Percentiles rank a stretch among this genome's conserved stretches.
Conservation (phyloP, 2,888 invertebrate species). For the Agrenia bidenticulata region DNA sequence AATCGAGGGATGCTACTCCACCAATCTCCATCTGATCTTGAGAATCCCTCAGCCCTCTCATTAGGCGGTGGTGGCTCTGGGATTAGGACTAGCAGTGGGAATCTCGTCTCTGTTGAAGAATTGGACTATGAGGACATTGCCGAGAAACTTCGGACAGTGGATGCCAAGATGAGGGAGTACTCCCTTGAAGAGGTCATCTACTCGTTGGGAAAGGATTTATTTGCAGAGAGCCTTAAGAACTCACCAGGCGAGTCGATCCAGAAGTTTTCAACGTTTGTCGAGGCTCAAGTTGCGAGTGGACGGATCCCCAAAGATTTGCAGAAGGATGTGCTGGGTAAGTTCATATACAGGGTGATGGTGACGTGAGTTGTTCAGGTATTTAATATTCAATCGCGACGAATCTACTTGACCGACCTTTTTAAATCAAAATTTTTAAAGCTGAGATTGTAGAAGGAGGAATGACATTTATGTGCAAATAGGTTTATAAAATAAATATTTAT, state of each 20-base stretch:
- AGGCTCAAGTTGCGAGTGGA: slow-evolving; percentile 71
- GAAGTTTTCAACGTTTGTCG: slow-evolving; percentile 72
- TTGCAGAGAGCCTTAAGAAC: slow-evolving; percentile 71
- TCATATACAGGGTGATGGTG: too few species aligned
- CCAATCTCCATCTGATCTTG: too few species aligned
- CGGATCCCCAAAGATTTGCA: slow-evolving; percentile 72
- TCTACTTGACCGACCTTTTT: too few species aligned
- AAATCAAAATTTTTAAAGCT: too few species aligned
- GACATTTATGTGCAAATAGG: too few species aligned
- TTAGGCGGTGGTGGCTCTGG: background rate
- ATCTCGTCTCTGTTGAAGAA: slow-evolving; percentile 35
- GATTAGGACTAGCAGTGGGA: background rate
- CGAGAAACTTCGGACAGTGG: slow-evolving; percentile 69
- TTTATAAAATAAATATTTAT: too few species aligned
- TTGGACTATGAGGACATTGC: slow-evolving; percentile 69
- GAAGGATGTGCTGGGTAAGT: slow-evolving; percentile 73
- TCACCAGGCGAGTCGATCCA: slow-evolving; percentile 61
- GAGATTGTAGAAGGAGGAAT: too few species aligned
- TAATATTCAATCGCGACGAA: too few species aligned
- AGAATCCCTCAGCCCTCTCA: too few species aligned
- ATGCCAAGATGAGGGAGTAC: slow-evolving; percentile 73
- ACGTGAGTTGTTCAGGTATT: too few species aligned
- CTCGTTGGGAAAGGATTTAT: slow-evolving; percentile 78
- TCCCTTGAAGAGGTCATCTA: slow-evolving; percentile 77
- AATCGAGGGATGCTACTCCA: too few species aligned